These are phyloP conservation scores for Zosterops japonicus DNA, from an alignment of 2,113 vertebrate species.

Conservation along the genomic window DNA sequence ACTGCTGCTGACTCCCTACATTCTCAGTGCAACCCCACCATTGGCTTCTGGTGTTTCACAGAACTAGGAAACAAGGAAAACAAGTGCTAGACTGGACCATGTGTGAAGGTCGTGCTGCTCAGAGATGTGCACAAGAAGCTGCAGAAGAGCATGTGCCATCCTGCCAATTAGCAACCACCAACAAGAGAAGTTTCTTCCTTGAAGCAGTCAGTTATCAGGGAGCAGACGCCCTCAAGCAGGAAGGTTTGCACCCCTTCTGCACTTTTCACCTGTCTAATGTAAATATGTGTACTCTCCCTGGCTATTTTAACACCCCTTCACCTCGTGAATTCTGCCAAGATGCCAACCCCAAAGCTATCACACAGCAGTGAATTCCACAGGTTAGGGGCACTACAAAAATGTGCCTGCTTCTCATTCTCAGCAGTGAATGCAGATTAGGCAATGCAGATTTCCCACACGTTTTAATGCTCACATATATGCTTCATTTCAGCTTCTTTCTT, in stretches of 20 bases:
- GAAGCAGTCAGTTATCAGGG: background rate
- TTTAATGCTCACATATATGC: background rate
- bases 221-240: background rate
- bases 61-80: background rate
- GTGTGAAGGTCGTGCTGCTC: background rate
- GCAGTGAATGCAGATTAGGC: background rate
- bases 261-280: background rate
- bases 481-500: background rate
- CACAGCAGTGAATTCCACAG: background rate
- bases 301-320: background rate
- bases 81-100: background rate
- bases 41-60: background rate
- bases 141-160: background rate
- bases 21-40: background rate
- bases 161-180: background rate
- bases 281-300: background rate
- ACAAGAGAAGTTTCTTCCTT: background rate
- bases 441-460: background rate
- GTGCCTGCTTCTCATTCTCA: background rate
- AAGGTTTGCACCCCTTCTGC: background rate
- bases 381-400: background rate
- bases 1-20: background rate
- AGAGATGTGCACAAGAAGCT: background rate
- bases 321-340: background rate
- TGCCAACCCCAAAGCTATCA: background rate